phyloP scores from a whole-genome alignment of 2,888 invertebrate species.

The Thera obeliscata region DNA sequence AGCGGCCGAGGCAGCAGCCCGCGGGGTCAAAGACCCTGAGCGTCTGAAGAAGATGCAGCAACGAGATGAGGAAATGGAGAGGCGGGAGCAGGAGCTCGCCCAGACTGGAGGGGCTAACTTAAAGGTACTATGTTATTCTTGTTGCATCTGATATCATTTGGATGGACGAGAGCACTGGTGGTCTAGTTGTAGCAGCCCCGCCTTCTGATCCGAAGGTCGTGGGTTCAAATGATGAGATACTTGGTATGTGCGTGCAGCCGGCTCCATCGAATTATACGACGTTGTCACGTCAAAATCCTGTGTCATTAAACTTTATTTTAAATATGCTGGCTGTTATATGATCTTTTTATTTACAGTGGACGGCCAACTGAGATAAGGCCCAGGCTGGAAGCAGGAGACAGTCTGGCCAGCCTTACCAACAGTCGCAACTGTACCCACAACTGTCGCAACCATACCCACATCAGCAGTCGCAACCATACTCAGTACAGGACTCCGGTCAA shows the following conservation, averaged over 20 bases:
- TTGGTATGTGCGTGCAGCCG: no score
- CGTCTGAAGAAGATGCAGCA: slow-evolving; percentile 85
- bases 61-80: slow-evolving; percentile 83
- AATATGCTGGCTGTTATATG: no score
- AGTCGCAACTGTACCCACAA: background rate
- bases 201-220: no score
- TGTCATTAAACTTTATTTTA: no score
- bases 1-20: slow-evolving; percentile 82
- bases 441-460: slow-evolving; percentile 3
- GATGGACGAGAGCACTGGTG: no score
- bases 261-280: no score
- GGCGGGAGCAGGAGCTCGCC: slow-evolving; percentile 79
- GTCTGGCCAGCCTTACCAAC: slow-evolving; percentile 26
- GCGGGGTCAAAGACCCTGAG: slow-evolving; percentile 87
- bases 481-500: background rate
- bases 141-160: no score
- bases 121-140: slow-evolving; percentile 52
- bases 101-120: slow-evolving; percentile 70
- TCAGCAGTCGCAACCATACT: background rate
- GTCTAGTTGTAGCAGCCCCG: no score
- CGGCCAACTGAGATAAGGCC: slow-evolving; percentile 67
- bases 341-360: slow-evolving; percentile 61
- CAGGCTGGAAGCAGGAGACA: slow-evolving; percentile 44
- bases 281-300: no score
- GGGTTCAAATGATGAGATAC: no score